These are phyloP conservation scores for Phengaris alcon DNA, from an alignment of 2,888 invertebrate genomes.

Conservation along the genomic window DNA sequence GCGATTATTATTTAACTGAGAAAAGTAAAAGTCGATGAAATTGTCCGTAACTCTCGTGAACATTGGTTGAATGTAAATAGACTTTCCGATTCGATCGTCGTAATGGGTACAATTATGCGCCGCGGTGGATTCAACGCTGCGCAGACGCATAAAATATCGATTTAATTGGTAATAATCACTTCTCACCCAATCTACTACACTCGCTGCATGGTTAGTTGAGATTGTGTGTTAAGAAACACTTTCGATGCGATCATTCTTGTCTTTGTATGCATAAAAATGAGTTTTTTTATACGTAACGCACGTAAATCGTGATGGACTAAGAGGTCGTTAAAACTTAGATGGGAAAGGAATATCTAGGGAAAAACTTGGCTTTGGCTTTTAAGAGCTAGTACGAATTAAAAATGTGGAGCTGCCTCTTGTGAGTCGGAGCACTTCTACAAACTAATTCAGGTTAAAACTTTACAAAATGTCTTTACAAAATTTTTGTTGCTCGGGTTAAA, in stretches of 20 bases:
- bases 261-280: background rate
- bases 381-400: background rate
- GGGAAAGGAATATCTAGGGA: no score
- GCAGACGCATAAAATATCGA: constrained; percentile 15
- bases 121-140: constrained; percentile 2
- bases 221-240: background rate
- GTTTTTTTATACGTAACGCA: background rate
- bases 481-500: background rate
- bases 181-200: background rate
- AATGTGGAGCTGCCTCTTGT: background rate
- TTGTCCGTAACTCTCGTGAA: constrained; percentile 15
- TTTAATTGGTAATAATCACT: constrained; percentile 18
- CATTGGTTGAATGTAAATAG: constrained; percentile 27
- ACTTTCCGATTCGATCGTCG: constrained; percentile 25
- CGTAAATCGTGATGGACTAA: no score
- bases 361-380: no score
- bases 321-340: no score
- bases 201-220: background rate
- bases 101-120: constrained; percentile 9
- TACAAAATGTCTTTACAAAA: background rate
- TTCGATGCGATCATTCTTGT: background rate
- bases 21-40: constrained; percentile 26
- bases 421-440: background rate
- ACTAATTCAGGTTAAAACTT: background rate
- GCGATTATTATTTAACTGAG: constrained; percentile 16